Evolutionary conservation across 2,797 vertebrate species (phyloP).

Genomic region (Onychomys leucogaster): DNA sequence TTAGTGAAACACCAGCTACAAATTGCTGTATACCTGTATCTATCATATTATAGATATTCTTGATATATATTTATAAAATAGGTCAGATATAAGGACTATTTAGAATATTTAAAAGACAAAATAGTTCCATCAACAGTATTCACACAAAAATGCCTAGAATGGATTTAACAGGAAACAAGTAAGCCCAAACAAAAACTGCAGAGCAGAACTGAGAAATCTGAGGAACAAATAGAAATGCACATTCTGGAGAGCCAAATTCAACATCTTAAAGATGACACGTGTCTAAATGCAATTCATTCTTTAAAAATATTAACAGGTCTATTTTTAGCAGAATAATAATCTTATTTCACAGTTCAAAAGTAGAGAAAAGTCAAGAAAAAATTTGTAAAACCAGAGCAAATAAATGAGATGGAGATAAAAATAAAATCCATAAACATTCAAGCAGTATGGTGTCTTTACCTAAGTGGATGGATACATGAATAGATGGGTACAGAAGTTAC

Average conservation of each 20-base stretch:
- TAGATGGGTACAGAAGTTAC: neutral
- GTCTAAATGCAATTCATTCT: neutral
- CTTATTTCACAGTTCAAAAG: constrained; percentile 14
- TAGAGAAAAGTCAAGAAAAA: constrained; percentile 5
- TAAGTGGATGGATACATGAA: neutral
- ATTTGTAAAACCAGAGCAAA: neutral
- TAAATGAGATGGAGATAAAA: neutral
- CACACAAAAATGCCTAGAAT: neutral
- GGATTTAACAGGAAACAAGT: neutral
- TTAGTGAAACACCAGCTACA: neutral
- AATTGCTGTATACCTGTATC: neutral
- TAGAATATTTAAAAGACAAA: neutral
- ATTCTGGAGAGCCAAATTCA: neutral
- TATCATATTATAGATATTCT: neutral
- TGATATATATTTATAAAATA: neutral
- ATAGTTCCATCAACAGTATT: neutral
- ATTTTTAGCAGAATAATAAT: constrained; percentile 25
- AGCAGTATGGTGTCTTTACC: neutral
- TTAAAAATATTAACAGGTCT: neutral
- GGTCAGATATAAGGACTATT: neutral
- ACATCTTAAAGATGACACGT: neutral
- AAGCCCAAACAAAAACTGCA: neutral
- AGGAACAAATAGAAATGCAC: neutral
- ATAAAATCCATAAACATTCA: constrained; percentile 1
- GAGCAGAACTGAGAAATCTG: neutral